A percentile compares a stretch with the other conserved stretches of the same genome.
Conservation (phyloP, 2,113 vertebrate species). For the Nothobranchius furzeri region DNA sequence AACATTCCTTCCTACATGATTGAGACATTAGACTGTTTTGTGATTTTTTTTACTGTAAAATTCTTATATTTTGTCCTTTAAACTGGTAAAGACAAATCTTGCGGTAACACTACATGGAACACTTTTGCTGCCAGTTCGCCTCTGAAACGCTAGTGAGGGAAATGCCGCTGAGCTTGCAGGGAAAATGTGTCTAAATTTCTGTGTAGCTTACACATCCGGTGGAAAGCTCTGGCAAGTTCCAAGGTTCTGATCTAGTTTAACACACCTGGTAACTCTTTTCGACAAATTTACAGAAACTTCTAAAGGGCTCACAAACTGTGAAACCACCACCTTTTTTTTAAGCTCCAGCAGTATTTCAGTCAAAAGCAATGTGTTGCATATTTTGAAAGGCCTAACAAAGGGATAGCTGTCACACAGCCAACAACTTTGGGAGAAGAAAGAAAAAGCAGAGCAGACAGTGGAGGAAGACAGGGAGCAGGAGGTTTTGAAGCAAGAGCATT, state of each 20-base stretch:
- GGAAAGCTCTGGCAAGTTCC: no score
- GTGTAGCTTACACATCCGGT: no score
- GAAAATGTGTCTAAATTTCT: no score
- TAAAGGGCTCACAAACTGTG: conserved; percentile 9
- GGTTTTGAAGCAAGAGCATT: conserved; percentile 50
- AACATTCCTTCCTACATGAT: no score
- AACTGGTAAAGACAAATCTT: no score
- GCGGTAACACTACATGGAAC: no score
- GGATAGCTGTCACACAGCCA: conserved; percentile 83
- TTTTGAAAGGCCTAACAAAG: conserved; percentile 72
- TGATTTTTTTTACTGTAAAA: no score
- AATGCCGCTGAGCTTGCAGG: no score
- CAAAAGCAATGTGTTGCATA: conserved; percentile 84
- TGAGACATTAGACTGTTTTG: no score
- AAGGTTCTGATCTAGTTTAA: neutral
- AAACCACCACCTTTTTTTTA: conserved; percentile 48
- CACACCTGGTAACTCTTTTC: neutral
- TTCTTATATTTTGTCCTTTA: no score
- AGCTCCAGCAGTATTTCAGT: conserved; percentile 92
- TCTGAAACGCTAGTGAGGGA: no score
- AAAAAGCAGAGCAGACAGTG: conserved; percentile 78
- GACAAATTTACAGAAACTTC: neutral
- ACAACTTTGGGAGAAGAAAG: conserved; percentile 71
- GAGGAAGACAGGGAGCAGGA: conserved; percentile 28
- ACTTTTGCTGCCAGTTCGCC: no score